Conservation (phyloP, 2,797 vertebrate genomes). For the Coregonus ussuriensis region DNA sequence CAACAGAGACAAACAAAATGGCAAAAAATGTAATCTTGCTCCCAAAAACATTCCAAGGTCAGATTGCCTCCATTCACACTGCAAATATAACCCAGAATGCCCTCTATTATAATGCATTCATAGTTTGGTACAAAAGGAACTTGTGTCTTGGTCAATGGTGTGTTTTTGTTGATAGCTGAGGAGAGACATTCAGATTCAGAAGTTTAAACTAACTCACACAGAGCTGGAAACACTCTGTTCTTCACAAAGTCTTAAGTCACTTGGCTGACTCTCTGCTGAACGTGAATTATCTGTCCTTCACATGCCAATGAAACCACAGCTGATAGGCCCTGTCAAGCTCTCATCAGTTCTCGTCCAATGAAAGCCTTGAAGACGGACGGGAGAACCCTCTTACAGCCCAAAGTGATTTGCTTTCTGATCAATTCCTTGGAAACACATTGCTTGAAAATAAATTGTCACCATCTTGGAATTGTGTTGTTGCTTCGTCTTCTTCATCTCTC, state of each 20-base stretch:
- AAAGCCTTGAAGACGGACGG: not conserved
- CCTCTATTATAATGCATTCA: not conserved
- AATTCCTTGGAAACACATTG: not conserved
- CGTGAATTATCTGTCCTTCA: constrained; percentile 38
- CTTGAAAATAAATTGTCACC: not conserved
- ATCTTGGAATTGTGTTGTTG: not conserved
- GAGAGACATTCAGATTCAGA: not conserved
- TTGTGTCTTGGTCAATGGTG: not conserved
- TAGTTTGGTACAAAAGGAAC: not conserved
- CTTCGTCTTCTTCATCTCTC: not conserved
- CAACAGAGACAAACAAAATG: not conserved
- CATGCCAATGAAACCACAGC: constrained; percentile 36
- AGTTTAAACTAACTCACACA: not conserved
- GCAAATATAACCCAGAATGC: not conserved
- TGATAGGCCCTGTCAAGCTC: constrained; percentile 39
- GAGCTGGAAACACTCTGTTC: not conserved
- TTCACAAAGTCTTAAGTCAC: constrained; percentile 6
- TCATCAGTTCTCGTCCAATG: constrained; percentile 10
- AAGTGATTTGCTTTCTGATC: constrained; percentile 1
- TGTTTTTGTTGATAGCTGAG: not conserved
- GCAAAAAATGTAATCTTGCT: not conserved
- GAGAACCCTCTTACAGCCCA: too few relatives aligned
- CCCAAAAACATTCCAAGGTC: too few relatives aligned
- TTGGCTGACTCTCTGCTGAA: constrained; percentile 22
- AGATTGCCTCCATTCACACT: too few relatives aligned